phyloP scores from a whole-genome alignment of 2,113 vertebrate genomes.

The Engystomops pustulosus region DNA sequence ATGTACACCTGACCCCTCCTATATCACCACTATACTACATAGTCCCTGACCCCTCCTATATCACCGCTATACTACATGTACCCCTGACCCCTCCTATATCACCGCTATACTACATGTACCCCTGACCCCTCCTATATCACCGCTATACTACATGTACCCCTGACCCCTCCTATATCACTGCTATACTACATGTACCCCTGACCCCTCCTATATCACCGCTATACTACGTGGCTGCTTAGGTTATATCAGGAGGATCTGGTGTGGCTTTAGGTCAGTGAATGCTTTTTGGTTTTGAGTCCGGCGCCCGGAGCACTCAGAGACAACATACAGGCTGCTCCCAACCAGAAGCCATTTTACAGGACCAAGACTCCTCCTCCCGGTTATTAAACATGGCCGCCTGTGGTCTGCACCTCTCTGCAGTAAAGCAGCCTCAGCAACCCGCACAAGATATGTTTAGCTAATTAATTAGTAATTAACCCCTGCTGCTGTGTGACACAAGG shows the following conservation, averaged over 20 bases:
- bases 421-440: neutral
- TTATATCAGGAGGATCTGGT: neutral
- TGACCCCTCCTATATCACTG: too few relatives aligned
- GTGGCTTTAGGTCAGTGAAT: neutral
- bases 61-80: too few relatives aligned
- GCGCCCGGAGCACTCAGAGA: neutral
- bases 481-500: neutral
- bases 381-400: neutral
- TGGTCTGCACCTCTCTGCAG: neutral
- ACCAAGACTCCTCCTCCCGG: neutral
- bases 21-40: too few relatives aligned
- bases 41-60: too few relatives aligned
- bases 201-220: too few relatives aligned
- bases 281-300: neutral
- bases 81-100: too few relatives aligned
- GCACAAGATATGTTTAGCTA: neutral
- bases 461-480: slow-evolving; percentile 23
- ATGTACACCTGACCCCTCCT: too few relatives aligned
- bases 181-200: too few relatives aligned
- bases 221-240: neutral
- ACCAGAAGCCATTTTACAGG: neutral
- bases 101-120: too few relatives aligned
- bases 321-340: neutral
- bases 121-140: too few relatives aligned
- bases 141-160: too few relatives aligned